phyloP scores from a whole-genome alignment of 2,888 invertebrate species.

The Taenaris catops region DNA sequence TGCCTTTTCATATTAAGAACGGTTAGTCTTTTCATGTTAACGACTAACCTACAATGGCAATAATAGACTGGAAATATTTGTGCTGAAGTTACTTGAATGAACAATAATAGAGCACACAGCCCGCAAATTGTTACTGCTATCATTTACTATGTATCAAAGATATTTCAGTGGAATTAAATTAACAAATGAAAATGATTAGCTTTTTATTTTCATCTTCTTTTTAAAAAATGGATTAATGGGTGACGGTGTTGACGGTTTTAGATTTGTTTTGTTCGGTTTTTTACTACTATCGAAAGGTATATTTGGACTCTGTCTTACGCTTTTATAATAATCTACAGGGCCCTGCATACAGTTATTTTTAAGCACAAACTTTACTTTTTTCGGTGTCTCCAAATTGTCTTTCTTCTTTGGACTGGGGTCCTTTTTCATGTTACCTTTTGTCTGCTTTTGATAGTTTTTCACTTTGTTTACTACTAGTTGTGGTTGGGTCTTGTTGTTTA shows the following conservation, averaged over 20 bases:
- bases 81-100: no score
- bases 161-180: no score
- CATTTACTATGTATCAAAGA: no score
- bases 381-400: constrained; percentile 48
- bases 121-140: no score
- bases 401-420: constrained; percentile 24
- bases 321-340: constrained; percentile 85
- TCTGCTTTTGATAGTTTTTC: constrained; percentile 45
- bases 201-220: constrained; percentile 40
- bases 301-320: constrained; percentile 84
- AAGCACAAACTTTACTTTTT: constrained; percentile 86
- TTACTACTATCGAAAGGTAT: constrained; percentile 87
- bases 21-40: no score
- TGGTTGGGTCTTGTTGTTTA: constrained; percentile 15
- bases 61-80: no score
- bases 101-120: no score
- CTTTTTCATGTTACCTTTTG: constrained; percentile 17
- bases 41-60: no score
- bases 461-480: constrained; percentile 43
- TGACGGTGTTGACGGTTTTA: constrained; percentile 84
- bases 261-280: constrained; percentile 84
- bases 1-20: no score
- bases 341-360: constrained; percentile 86
- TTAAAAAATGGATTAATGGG: constrained; percentile 90
- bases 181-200: no score